Base-by-base conservation (phyloP, 2,113 vertebrate genomes). In the Xenotilapia leptura region DNA sequence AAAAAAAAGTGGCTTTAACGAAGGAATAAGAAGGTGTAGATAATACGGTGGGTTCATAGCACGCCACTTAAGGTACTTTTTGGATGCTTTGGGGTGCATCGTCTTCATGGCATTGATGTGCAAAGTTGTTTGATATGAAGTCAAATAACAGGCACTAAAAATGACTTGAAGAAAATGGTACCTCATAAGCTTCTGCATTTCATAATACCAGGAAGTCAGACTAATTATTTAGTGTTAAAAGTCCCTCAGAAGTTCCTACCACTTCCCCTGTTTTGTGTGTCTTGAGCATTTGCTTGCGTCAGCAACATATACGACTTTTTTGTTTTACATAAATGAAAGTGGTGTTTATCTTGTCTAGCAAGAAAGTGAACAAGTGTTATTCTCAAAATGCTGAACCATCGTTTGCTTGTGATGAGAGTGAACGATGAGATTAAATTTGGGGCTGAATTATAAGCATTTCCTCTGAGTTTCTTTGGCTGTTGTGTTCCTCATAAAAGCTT, bases 401-500 rank as follows among this genome's bases (percentile, higher is more conserved):
- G 7, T 68, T 68, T 68, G n/a, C 0, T 40, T 70, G 65, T 70
- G 65, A 42, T 0, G 12, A 70, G 2, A 68, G 7, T 23, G 5
- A 42, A 23, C 42, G n/a, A 23, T 42, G n/a, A 42, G 12, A 1
- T 9, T 68, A 2, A 40, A 68, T 68, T 40, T 23, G 3, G n/a
- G 7, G 19, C 36, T 14, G n/a, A 68, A 42, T 70, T 0, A 42
- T 6, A 3, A 17, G 65, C 38, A 73, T 10, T 70, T 70, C n/a
- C n/a, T 4, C 33, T 13, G 7, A 75, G 68, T 28, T 75, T 28
- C 42, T 75, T 47, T 17, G 5, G n/a, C 51, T 36, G 31, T 1
- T 23, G 0, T 0, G 31, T 80, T 55, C 33, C 51, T 54, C 14
- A 21, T 5, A 0, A 40, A 40, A 55, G 6, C 6, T 19, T 0